Evolutionary conservation across 2,888 invertebrate genomes (phyloP), one percentile per base, ranked within the genome.

Genomic region (Stenodema calcarata): DNA sequence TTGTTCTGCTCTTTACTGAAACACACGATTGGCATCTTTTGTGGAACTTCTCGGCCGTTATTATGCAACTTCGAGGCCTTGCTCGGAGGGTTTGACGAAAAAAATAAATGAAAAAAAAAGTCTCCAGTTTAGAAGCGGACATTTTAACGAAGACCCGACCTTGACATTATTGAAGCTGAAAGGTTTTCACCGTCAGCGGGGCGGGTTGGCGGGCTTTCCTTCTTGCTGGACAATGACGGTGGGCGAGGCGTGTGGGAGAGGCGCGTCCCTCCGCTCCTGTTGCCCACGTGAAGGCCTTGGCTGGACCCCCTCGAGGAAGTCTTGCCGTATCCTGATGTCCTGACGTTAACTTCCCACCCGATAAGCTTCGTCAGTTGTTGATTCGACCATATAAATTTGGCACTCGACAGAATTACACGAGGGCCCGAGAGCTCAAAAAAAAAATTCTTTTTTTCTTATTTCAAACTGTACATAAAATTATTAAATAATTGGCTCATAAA

Each of bases 151-250:
- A 80, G 80, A 80, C 16, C 47, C 78, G 80, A 54, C 80, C 80
- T 80, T 80, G 80, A 80, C 80, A 80, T 80, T 80, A 80, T 80
- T 80, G 50, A 30, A 14, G 44, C 54, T 80, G 50, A 80, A 80
- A 80, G 80, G 80, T 80, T 80, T 80, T 80, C 80, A 30, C 80
- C 35, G 30, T 16, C 35, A n/a, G 73, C 35, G 41, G 54, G 54
- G 3, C 54, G 35, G 35, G 35, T 35, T 35, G 35, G 35, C 35
- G 35, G 35, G 62, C 62, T 62, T 62, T 62, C 41, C 41, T 73
- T 28, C 73, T 73, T 35, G 73, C 73, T 18, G 30, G 35, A 73
- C 73, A 73, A 73, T 73, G 73, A 18, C 73, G 73, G 73, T 73
- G 73, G 73, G 73, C 73, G 73, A 73, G 73, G 35, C 35, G 30